These are phyloP conservation scores for Diplosoma virens DNA, from an alignment of 23 tunicate species.

Conservation along the genomic window DNA sequence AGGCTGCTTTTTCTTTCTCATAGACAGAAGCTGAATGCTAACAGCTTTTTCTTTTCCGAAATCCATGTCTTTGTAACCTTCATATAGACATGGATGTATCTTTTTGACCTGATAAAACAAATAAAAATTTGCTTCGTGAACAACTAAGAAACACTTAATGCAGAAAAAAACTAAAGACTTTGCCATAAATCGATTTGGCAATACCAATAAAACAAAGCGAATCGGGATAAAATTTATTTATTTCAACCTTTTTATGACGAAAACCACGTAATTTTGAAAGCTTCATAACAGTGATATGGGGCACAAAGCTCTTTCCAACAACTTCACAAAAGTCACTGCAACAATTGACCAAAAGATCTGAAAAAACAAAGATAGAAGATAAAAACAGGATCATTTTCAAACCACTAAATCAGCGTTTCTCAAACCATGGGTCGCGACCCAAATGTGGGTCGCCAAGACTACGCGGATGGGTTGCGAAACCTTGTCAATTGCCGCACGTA, in stretches of 20 bases:
- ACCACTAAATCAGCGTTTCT: no score
- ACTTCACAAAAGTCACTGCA: neutral
- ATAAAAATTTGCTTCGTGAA: neutral
- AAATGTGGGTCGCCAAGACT: no score
- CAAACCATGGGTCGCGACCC: no score
- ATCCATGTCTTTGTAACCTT: neutral
- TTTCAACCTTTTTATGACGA: slow-evolving; percentile 4
- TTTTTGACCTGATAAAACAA: slow-evolving; percentile 15
- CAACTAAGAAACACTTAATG: no score
- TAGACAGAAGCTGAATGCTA: slow-evolving; percentile 23
- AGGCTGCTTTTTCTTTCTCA: slow-evolving; percentile 36
- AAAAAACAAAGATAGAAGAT: neutral
- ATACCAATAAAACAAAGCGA: neutral
- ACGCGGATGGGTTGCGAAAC: no score
- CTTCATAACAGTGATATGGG: slow-evolving; percentile 32
- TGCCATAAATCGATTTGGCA: neutral
- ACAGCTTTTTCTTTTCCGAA: slow-evolving; percentile 7
- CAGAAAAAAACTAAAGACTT: neutral
- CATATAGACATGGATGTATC: slow-evolving; percentile 2
- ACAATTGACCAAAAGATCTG: neutral
- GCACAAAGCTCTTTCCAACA: slow-evolving; percentile 7
- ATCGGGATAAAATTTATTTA: neutral
- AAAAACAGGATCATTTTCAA: no score
- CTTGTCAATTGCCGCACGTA: no score
- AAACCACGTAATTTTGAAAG: slow-evolving; percentile 15